Evolutionary conservation across 1,140 invertebrate species (phyloP), one percentile per base, ranked within the genome.

Genomic region (Zaprionus lachaisei): DNA sequence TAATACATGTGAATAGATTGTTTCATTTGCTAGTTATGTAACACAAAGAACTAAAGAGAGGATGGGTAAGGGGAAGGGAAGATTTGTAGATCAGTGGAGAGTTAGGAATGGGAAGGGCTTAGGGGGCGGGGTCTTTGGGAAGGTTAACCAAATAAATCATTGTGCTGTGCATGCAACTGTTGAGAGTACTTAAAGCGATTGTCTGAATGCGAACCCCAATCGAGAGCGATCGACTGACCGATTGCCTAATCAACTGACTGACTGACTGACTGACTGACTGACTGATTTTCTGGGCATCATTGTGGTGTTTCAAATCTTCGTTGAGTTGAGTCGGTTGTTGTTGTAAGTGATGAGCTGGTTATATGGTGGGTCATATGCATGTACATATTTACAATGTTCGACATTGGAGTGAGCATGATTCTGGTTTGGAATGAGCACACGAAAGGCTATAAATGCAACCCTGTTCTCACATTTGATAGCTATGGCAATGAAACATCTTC

Each of bases 121-220:
- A 9, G 15, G 15, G 20, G 28, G 26, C 1, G 31, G 41, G 41
- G n/a, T 47, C 41, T 17, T 17, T 9, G 41, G 41, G n/a, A 17
- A 17, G n/a, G 7, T 56, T 14, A 82, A 76, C 62, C 34, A 83
- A 72, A 73, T 63, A 84, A 84, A 83, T 79, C 70, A 76, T 79
- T 57, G 83, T 85, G 83, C 83, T 86, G 83, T 85, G 86, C 83
- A 86, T 86, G 83, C 83, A 86, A 79, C 65, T 82, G 83, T 34
- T 65, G 1, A 20, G 47, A 51, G 66, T 76, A 72, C 65, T 77
- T 56, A 37, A 77, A 83, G 83, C 79, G 79, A 65, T 84, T 77
- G 71, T 55, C 61, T 78, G 80, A 26, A 83, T 72, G 69, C 47
- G 56, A 65, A 49, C 51, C 61, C 61, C 62, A 65, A 65, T 65